Percentiles rank a stretch among this genome's conserved stretches.
These are phyloP conservation scores for Riptortus pedestris DNA, from an alignment of 1,140 invertebrate species.

Conservation along the genomic window DNA sequence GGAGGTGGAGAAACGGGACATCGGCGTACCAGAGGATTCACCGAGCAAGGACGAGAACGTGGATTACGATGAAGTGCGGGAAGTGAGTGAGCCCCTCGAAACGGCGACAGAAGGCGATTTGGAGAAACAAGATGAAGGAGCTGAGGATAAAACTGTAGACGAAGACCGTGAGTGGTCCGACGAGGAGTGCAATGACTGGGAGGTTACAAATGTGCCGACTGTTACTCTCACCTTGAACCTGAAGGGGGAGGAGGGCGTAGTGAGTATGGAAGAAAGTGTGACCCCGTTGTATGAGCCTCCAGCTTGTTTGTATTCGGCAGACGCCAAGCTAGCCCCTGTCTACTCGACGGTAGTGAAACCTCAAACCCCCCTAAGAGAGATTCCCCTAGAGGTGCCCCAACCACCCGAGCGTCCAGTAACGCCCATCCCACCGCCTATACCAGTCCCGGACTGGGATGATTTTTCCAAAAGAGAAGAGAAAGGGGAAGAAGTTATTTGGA, in stretches of 20 bases:
- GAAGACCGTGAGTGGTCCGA: conserved; percentile 4
- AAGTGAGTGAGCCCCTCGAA: background rate
- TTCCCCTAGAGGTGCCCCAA: background rate
- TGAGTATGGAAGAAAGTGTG: background rate
- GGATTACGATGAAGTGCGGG: background rate
- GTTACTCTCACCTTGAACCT: background rate
- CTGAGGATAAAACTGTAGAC: background rate
- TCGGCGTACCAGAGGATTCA: background rate
- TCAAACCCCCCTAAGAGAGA: no score
- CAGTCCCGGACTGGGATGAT: background rate
- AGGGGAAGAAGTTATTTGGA: background rate
- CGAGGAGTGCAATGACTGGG: conserved; percentile 2
- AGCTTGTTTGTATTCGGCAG: background rate
- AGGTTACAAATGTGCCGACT: background rate
- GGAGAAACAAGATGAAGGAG: background rate
- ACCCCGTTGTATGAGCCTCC: background rate
- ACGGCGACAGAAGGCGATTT: background rate
- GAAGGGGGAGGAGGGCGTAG: background rate
- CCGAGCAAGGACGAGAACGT: background rate
- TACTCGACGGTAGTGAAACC: background rate
- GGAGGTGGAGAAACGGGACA: background rate
- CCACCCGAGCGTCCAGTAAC: background rate
- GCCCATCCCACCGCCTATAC: background rate
- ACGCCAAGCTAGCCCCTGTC: conserved; percentile 3
- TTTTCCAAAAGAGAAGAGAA: background rate